Percentiles rank a stretch among this genome's conserved stretches.
Evolutionary conservation across 2,888 invertebrate species (phyloP).

Genomic region (Macaria liturata): DNA sequence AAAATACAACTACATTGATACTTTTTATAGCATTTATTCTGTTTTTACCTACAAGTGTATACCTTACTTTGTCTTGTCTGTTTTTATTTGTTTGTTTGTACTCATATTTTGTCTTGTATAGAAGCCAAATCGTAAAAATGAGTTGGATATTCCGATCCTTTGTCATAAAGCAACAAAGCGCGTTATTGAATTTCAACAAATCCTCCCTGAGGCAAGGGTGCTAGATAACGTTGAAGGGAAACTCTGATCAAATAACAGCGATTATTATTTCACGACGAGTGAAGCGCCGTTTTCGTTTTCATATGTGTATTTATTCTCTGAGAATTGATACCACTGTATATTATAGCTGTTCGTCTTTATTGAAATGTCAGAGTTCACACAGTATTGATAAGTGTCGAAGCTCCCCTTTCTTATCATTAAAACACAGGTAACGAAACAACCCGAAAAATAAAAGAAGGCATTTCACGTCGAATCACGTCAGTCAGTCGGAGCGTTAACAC

Average conservation of each 20-base stretch:
- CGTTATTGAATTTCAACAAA: slow-evolving; percentile 61
- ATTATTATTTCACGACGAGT: slow-evolving; percentile 32
- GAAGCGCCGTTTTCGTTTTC: slow-evolving; percentile 16
- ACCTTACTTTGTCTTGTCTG: background rate
- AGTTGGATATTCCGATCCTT: slow-evolving; percentile 48
- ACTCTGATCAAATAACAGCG: slow-evolving; percentile 46
- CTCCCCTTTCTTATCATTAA: no score
- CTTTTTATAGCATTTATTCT: slow-evolving; percentile 23
- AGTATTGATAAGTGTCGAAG: no score
- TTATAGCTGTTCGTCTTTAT: slow-evolving; percentile 3
- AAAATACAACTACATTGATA: slow-evolving; percentile 22
- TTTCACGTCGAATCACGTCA: slow-evolving; percentile 51
- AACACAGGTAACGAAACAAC: no score
- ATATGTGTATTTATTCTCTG: slow-evolving; percentile 4
- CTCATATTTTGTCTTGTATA: slow-evolving; percentile 9
- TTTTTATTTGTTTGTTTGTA: slow-evolving; percentile 4
- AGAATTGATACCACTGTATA: background rate
- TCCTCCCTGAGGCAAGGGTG: slow-evolving; percentile 45
- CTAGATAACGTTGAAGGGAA: slow-evolving; percentile 44
- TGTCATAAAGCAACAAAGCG: slow-evolving; percentile 56
- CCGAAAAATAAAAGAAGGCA: slow-evolving; percentile 26
- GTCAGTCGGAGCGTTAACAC: slow-evolving; percentile 56
- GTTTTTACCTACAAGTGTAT: slow-evolving; percentile 10
- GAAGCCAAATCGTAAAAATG: slow-evolving; percentile 34
- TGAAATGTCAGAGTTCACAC: slow-evolving; percentile 3